Evolutionary conservation across 1,140 invertebrate species (phyloP).

Genomic region (Ceratina calcarata): DNA sequence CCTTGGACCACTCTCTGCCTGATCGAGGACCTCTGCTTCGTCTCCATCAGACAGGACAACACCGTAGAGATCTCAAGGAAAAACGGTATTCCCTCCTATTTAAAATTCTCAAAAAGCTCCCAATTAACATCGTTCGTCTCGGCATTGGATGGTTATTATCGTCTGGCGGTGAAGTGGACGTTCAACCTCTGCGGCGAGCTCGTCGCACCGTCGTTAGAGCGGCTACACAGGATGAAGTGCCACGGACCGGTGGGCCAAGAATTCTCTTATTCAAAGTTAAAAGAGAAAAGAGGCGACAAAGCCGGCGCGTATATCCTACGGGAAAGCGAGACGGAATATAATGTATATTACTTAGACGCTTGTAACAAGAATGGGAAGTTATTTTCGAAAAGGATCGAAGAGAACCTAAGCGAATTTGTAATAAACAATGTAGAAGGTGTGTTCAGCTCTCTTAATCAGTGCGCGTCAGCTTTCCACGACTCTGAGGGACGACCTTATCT

Average conservation of each 20-base stretch:
- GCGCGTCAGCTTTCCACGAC: constrained; percentile 84
- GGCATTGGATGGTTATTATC: constrained; percentile 92
- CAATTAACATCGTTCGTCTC: constrained; percentile 90
- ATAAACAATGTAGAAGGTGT: constrained; percentile 79
- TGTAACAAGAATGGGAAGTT: constrained; percentile 87
- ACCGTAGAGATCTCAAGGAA: constrained; percentile 89
- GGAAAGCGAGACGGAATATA: constrained; percentile 89
- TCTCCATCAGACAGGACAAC: constrained; percentile 84
- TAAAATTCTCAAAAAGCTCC: constrained; percentile 84
- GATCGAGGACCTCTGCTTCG: constrained; percentile 90
- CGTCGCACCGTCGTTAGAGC: constrained; percentile 87
- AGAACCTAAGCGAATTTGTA: constrained; percentile 77
- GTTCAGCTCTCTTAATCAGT: constrained; percentile 84
- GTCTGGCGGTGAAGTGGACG: constrained; percentile 92
- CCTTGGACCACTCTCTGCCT: constrained; percentile 87
- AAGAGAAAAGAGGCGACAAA: constrained; percentile 87
- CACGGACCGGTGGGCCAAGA: constrained; percentile 93
- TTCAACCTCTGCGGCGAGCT: constrained; percentile 92
- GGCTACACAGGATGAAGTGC: constrained; percentile 87
- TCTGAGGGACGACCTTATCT: constrained; percentile 82
- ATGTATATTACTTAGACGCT: constrained; percentile 90
- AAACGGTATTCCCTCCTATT: constrained; percentile 88
- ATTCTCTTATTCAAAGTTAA: constrained; percentile 91
- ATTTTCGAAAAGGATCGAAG: constrained; percentile 86
- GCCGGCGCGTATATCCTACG: constrained; percentile 90